Evolutionary conservation across 92 coral and sea anemone species (phyloP).

Genomic region (Chrysogorgia sp.): DNA sequence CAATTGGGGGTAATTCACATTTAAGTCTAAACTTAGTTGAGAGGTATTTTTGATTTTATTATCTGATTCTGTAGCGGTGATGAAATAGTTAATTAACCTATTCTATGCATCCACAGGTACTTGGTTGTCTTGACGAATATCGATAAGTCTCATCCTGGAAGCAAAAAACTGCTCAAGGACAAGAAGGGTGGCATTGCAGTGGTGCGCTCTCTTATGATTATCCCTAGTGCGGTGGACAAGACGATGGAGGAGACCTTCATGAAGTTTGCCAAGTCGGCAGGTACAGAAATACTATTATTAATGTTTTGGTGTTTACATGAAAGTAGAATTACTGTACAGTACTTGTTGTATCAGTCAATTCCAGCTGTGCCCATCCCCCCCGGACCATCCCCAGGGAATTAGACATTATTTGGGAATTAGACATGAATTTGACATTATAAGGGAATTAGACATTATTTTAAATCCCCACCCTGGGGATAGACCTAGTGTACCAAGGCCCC

Average conservation of each 20-base stretch:
- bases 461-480: too few relatives aligned
- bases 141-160: conserved; percentile 59
- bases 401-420: conserved; percentile 6
- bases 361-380: too few relatives aligned
- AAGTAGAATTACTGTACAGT: conserved; percentile 3
- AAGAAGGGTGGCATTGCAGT: conserved; percentile 63
- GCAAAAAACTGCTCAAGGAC: conserved; percentile 38
- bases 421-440: too few relatives aligned
- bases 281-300: conserved; percentile 27
- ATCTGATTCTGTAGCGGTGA: too few relatives aligned
- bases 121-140: conserved; percentile 48
- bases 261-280: conserved; percentile 60
- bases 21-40: too few relatives aligned
- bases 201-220: conserved; percentile 61
- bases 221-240: conserved; percentile 62
- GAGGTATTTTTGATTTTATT: too few relatives aligned
- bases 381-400: not conserved
- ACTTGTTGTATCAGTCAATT: conserved; percentile 14
- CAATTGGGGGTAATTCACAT: too few relatives aligned
- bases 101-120: conserved; percentile 61
- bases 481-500: too few relatives aligned
- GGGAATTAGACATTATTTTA: too few relatives aligned
- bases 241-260: conserved; percentile 68
- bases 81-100: too few relatives aligned
- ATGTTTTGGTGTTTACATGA: conserved; percentile 4